Evolutionary conservation across 1,140 invertebrate species (phyloP).

Genomic region (Polypedilum pembai): DNA sequence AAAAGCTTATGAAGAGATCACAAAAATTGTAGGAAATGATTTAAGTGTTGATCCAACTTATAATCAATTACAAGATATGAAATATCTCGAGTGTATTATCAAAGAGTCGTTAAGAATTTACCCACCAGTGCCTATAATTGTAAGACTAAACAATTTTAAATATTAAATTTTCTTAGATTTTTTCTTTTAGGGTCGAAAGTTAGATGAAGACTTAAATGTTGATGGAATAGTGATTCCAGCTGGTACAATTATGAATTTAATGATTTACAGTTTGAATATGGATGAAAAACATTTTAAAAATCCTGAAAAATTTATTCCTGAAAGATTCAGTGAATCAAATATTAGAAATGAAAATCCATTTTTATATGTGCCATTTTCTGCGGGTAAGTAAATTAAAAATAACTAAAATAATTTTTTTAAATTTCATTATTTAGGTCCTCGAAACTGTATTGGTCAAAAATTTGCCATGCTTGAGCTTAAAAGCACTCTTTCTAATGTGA

Average conservation of each 20-base stretch:
- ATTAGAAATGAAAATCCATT: conserved; percentile 41
- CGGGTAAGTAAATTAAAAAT: conserved; percentile 35
- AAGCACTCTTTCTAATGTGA: conserved; percentile 40
- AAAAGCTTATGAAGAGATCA: conserved; percentile 51
- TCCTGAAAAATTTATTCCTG: conserved; percentile 54
- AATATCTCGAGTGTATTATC: conserved; percentile 53
- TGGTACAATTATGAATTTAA: conserved; percentile 56
- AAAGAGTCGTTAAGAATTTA: conserved; percentile 55
- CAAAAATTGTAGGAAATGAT: conserved; percentile 45
- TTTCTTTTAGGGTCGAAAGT: conserved; percentile 8
- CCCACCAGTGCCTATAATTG: conserved; percentile 56
- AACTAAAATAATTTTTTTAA: too few relatives aligned
- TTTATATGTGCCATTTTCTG: conserved; percentile 56
- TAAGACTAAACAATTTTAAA: conserved; percentile 34
- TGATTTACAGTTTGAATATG: conserved; percentile 57
- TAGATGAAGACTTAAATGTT: conserved; percentile 40
- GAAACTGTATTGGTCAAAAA: conserved; percentile 54
- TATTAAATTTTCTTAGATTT: too few relatives aligned
- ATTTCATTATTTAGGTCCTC: conserved; percentile 37
- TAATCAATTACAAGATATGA: conserved; percentile 49
- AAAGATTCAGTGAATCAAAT: conserved; percentile 51
- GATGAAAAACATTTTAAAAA: conserved; percentile 50
- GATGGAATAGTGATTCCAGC: conserved; percentile 57
- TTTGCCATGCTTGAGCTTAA: conserved; percentile 47
- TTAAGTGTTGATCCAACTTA: conserved; percentile 38